Evolutionary conservation across 2,888 invertebrate species (phyloP), one percentile per base, ranked within the genome.

Genomic region (Meloe dianella): DNA sequence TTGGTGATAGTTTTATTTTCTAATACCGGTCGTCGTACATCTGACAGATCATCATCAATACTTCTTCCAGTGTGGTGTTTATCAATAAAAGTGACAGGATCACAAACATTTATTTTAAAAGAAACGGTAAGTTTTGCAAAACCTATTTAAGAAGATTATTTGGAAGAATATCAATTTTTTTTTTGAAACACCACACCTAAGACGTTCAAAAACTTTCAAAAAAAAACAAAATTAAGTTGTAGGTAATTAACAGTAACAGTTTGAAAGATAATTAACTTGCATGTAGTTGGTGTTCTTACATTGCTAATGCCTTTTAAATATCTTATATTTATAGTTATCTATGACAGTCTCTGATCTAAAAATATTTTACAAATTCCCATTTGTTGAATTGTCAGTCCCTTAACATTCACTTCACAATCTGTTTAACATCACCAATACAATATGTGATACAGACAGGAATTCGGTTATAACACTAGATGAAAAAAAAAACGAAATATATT

Each of bases 351-450:
- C 17, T 47, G 47, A 47, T 47, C 67, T 65, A 70, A 67, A 65
- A 65, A 65, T 70, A 70, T 56, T 30, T 27, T 60, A 69, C 64
- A 62, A 61, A 64, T 64, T 51, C 59, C 63, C 70, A 68, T 65
- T 63, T 68, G 68, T 68, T 62, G 65, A 14, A 29, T 38, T 61
- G 61, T 60, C 64, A n/a, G 58, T 20, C 58, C 17, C 17, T 35
- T 32, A 32, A 20, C 20, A 35, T 58, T n/a, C 22, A 30, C 14
- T 35, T 12, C 58, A 58, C 58, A 60, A 60, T 58, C 60, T 60
- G 51, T 38, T 60, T 38, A 51, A 56, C 61, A 57, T 64, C 51
- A 57, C 61, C 41, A 57, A 65, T 65, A 60, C 10, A n/a, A 14
- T 54, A 47, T 47, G 47, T 10, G 47, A 47, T 47, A 47, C 47